Evolutionary conservation across 2,888 invertebrate species (phyloP), one percentile per base, ranked within the genome.

Genomic region (Torymus texanus): DNA sequence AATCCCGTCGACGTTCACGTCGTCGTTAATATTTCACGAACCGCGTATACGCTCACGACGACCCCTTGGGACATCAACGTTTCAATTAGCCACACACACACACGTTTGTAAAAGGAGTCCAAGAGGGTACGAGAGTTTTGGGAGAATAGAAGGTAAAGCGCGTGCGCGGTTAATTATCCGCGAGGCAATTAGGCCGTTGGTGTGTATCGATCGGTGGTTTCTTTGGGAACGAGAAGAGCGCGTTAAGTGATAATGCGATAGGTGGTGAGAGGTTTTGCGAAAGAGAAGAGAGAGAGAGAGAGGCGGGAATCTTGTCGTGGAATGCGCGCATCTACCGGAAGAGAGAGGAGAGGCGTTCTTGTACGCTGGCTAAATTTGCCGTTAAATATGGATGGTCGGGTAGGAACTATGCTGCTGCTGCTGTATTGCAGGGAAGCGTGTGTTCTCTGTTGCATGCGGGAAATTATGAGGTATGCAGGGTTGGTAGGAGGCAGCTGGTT

Each of bases 201-300:
- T 2, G 16, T 51, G 67, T 58, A 78, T 78, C 53, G 77, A 78
- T 78, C 67, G 51, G 41, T n/a, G 50, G 24, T 63, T 65, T 61
- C 78, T 67, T 73, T 78, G n/a, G 58, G 16, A 41, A 8, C n/a
- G 21, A 21, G 72, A 55, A 21, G 18, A 2, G 21, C 67, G 67
- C 67, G 78, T 78, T 78, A 78, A 61, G 78, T 56, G 73, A 78
- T 78, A 78, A 73, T 68, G 78, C 66, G 66, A 71, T 75, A 62
- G 18, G 62, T 3, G 13, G 24, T 10, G 16, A 18, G 56, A n/a
- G 21, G 10, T 1, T 1, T 10, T 21, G 51, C 51, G n/a, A 24
- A 61, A 61, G 61, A 50, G n/a, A 2, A 50, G 50, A 41, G n/a
- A n/a, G n/a, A n/a, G n/a, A n/a, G n/a, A 24, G 61, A 61, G 61